Conservation (phyloP, 1,140 invertebrate species). For the Centruroides vittatus region DNA sequence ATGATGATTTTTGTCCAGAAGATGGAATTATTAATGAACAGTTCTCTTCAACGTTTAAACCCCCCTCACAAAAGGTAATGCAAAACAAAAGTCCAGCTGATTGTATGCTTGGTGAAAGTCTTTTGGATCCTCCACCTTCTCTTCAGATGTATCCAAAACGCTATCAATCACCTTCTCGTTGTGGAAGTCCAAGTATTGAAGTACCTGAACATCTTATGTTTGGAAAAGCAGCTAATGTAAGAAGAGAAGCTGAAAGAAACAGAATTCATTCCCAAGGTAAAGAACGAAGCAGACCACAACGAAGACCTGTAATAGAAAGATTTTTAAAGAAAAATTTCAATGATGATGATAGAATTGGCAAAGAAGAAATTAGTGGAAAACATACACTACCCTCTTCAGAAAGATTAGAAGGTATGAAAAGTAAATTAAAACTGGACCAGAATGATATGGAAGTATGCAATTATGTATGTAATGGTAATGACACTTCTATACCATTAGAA, state of each 20-base stretch:
- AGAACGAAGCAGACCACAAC: constrained; percentile 7
- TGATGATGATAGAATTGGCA: not conserved
- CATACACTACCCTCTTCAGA: not conserved
- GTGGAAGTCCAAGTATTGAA: constrained; percentile 27
- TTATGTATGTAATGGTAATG: not conserved
- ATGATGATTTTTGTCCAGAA: not conserved
- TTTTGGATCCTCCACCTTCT: constrained; percentile 31
- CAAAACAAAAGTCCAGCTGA: constrained; percentile 14
- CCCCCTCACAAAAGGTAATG: constrained; percentile 1
- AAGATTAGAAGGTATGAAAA: not conserved
- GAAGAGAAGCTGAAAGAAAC: not conserved
- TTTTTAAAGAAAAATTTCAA: constrained; percentile 11
- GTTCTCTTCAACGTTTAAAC: constrained; percentile 1
- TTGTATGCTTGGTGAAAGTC: constrained; percentile 30
- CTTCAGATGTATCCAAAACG: constrained; percentile 25
- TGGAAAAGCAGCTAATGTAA: constrained; percentile 11
- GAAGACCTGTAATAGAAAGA: constrained; percentile 12
- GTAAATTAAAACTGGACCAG: too few species aligned
- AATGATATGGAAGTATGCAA: not conserved
- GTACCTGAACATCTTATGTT: constrained; percentile 29
- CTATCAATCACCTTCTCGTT: constrained; percentile 27
- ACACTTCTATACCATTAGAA: not conserved
- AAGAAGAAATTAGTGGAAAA: not conserved
- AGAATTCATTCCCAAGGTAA: not conserved
- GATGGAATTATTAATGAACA: too few species aligned